phyloP scores from a whole-genome alignment of 1,140 invertebrate species.

The Megalopta genalis region DNA sequence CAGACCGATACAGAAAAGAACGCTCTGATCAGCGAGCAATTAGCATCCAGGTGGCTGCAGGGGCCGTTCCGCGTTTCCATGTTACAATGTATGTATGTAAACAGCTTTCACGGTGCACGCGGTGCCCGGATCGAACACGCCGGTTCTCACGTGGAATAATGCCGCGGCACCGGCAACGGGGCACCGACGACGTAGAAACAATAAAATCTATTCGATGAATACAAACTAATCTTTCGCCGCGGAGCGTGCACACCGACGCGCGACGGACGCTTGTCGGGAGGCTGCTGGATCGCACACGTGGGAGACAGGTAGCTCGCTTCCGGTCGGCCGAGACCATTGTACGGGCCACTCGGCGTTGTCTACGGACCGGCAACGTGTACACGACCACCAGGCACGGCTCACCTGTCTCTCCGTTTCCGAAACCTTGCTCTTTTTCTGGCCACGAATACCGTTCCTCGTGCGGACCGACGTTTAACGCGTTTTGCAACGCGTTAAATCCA shows the following conservation, averaged over 20 bases:
- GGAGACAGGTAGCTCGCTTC: constrained; percentile 79
- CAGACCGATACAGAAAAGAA: too few species aligned
- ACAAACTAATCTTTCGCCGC: constrained; percentile 25
- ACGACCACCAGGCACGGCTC: neutral
- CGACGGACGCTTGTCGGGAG: constrained; percentile 60
- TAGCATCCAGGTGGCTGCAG: neutral
- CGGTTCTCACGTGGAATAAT: constrained; percentile 22
- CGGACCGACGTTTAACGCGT: too few species aligned
- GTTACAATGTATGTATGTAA: neutral
- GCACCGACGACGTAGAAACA: constrained; percentile 1
- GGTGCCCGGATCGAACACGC: neutral
- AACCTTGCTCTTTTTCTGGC: too few species aligned
- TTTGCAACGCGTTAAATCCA: too few species aligned
- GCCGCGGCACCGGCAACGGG: neutral
- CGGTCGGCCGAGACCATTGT: constrained; percentile 65
- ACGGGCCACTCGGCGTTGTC: constrained; percentile 20
- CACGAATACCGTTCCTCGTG: too few species aligned
- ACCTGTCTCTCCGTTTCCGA: neutral
- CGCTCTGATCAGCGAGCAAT: neutral
- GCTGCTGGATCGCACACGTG: constrained; percentile 73
- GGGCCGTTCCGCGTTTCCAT: neutral
- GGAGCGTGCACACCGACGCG: neutral
- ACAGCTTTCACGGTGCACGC: neutral
- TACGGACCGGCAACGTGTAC: constrained; percentile 24
- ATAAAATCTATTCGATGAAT: constrained; percentile 33